phyloP scores from a whole-genome alignment of 1,140 invertebrate genomes.

The Saccostrea echinata region DNA sequence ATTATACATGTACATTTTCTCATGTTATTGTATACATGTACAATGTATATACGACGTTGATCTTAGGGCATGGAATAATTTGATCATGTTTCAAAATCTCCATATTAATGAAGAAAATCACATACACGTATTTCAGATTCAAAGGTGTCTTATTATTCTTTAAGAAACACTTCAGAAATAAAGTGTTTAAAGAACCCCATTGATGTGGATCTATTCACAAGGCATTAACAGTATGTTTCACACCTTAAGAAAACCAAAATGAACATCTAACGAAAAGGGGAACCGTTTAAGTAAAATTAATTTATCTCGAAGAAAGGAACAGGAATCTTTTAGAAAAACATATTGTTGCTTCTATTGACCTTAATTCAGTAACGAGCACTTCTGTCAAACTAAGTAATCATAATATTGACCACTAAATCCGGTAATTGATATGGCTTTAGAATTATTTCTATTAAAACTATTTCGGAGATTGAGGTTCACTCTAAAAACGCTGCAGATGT shows the following conservation, averaged over 20 bases:
- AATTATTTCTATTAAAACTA: neutral
- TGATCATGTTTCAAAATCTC: neutral
- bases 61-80: neutral
- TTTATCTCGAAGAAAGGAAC: neutral
- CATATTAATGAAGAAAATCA: neutral
- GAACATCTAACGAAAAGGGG: neutral
- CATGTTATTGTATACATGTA: neutral
- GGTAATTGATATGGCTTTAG: constrained; percentile 27
- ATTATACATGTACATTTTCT: neutral
- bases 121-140: neutral
- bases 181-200: neutral
- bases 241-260: neutral
- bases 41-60: neutral
- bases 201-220: neutral
- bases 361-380: constrained; percentile 12
- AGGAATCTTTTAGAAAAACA: constrained; percentile 18
- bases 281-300: neutral
- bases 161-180: neutral
- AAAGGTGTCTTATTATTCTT: neutral
- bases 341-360: neutral
- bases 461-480: neutral
- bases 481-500: neutral
- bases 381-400: neutral
- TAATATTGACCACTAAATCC: constrained; percentile 31
- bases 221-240: neutral